phyloP scores from a whole-genome alignment of 1,140 invertebrate species.

The Drosophila nannoptera region DNA sequence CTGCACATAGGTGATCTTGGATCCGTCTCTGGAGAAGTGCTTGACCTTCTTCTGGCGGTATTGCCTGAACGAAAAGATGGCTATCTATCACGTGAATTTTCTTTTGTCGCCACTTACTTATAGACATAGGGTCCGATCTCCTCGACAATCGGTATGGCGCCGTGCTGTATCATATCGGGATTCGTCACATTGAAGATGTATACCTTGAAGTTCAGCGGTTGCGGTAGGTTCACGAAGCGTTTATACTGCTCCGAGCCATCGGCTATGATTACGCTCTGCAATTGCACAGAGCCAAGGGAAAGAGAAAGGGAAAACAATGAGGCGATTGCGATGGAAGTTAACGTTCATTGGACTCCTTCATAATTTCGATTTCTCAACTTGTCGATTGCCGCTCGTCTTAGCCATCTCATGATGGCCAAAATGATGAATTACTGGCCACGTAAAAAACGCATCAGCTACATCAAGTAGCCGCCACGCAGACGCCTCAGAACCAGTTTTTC shows the following conservation, averaged over 20 bases:
- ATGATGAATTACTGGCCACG: conserved; percentile 43
- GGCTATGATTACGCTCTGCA: conserved; percentile 79
- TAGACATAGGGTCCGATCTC: conserved; percentile 84
- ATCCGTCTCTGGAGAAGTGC: conserved; percentile 80
- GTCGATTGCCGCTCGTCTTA: conserved; percentile 25
- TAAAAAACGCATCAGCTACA: conserved; percentile 50
- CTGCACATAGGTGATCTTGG: conserved; percentile 82
- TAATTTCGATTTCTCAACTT: conserved; percentile 15
- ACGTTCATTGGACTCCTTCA: conserved; percentile 8
- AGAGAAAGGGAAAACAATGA: neutral
- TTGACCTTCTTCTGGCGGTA: conserved; percentile 82
- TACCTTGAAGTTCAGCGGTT: conserved; percentile 83
- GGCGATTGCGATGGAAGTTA: neutral
- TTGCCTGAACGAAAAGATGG: conserved; percentile 78
- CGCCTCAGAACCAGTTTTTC: conserved; percentile 45
- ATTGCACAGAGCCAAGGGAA: neutral
- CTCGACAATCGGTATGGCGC: conserved; percentile 80
- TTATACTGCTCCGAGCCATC: conserved; percentile 80
- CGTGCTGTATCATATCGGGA: conserved; percentile 82
- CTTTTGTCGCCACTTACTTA: conserved; percentile 79
- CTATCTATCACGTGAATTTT: too few relatives aligned
- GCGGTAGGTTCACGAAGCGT: conserved; percentile 81
- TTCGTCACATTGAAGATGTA: conserved; percentile 89
- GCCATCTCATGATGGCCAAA: conserved; percentile 36
- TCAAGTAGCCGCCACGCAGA: conserved; percentile 2